A percentile compares a stretch with the other conserved stretches of the same genome.
Conservation (phyloP, 2,797 vertebrate species). For the Apogon hyalosoma region DNA sequence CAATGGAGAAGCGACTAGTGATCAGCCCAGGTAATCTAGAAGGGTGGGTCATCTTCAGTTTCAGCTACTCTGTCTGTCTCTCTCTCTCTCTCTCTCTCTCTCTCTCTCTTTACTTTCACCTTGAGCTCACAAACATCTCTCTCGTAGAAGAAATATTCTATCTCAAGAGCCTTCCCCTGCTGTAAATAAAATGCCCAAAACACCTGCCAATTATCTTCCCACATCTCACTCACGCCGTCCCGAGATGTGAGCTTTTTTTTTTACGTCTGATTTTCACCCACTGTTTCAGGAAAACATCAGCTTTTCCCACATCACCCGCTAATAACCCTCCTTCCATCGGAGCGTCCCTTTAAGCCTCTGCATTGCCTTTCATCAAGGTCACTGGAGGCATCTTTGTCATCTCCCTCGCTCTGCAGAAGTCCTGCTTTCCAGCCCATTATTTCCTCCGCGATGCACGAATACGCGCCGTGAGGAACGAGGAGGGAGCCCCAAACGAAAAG, state of each 20-base stretch:
- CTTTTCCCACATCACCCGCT: background rate
- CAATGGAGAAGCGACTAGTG: no score
- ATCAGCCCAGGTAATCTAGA: no score
- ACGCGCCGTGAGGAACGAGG: slow-evolving; percentile 22
- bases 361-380: slow-evolving; percentile 25
- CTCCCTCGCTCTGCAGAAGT: slow-evolving; percentile 4
- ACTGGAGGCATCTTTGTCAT: slow-evolving; percentile 20
- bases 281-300: background rate
- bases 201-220: no score
- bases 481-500: background rate
- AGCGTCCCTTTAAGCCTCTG: background rate
- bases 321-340: background rate
- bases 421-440: slow-evolving; percentile 32
- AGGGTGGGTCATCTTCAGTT: no score
- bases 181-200: no score
- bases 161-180: no score
- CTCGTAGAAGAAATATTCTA: no score
- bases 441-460: slow-evolving; percentile 31
- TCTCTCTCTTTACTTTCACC: no score
- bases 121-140: no score
- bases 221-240: no score
- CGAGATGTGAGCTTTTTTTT: background rate
- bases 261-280: background rate
- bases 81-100: no score
- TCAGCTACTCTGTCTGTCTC: no score